Evolutionary conservation across 2,888 invertebrate species (phyloP).

Genomic region (Phragmatobia fuliginosa): DNA sequence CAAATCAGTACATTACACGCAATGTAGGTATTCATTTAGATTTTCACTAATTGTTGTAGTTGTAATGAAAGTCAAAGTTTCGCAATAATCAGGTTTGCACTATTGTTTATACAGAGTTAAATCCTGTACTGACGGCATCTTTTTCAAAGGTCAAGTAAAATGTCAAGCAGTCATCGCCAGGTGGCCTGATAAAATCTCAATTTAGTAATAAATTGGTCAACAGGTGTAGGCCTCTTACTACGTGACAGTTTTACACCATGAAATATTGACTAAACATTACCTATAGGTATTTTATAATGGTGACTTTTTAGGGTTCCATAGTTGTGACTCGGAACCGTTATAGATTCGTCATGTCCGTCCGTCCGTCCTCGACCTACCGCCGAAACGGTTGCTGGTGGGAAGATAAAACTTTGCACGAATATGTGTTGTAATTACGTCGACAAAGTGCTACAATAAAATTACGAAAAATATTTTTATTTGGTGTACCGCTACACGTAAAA

Average conservation of each 20-base stretch:
- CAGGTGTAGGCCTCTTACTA: background rate
- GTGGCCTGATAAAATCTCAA: constrained; percentile 13
- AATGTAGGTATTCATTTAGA: background rate
- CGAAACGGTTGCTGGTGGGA: no score
- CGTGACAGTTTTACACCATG: background rate
- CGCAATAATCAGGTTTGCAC: background rate
- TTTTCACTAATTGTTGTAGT: background rate
- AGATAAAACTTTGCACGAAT: no score
- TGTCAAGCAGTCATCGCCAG: constrained; percentile 14
- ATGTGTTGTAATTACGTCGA: no score
- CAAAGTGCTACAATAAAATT: no score
- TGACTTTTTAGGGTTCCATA: background rate
- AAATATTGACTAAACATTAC: background rate
- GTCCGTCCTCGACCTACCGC: no score
- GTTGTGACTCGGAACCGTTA: no score
- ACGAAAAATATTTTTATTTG: no score
- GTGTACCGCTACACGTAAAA: no score
- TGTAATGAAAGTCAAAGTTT: background rate
- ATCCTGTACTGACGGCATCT: constrained; percentile 14
- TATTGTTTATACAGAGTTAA: background rate
- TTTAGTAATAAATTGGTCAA: constrained; percentile 8
- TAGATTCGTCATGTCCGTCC: no score
- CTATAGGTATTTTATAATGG: background rate
- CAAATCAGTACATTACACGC: background rate
- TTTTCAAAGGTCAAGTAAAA: constrained; percentile 20